Conservation (phyloP, 2,888 invertebrate genomes). For the Lymantria monacha region DNA sequence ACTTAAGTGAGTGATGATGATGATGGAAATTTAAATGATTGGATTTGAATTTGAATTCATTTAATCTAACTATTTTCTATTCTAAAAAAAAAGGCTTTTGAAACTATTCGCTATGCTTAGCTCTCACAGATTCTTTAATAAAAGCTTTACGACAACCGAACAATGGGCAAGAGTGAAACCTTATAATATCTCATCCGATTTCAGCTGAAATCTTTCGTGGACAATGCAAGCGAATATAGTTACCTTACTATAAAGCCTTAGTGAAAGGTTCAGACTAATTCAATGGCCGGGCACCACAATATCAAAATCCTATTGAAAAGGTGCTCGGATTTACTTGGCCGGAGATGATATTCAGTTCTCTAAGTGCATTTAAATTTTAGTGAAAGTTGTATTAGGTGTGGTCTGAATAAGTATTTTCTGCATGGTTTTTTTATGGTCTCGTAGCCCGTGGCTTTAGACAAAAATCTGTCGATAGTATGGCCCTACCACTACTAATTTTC, state of each 20-base stretch:
- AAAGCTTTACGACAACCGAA: constrained; percentile 1
- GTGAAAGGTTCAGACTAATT: constrained; percentile 26
- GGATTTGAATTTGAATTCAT: too few relatives aligned
- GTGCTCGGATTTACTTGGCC: not conserved
- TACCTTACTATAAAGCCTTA: constrained; percentile 22
- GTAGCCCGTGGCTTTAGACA: too few relatives aligned
- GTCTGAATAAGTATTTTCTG: too few relatives aligned
- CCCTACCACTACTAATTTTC: too few relatives aligned
- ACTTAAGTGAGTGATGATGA: too few relatives aligned
- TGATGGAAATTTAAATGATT: too few relatives aligned
- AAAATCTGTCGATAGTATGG: too few relatives aligned
- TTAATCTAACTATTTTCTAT: not conserved
- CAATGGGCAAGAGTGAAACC: constrained; percentile 16
- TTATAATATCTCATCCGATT: constrained; percentile 17
- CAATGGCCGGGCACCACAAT: constrained; percentile 27
- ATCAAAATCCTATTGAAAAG: constrained; percentile 33
- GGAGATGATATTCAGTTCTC: not conserved
- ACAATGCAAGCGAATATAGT: constrained; percentile 27
- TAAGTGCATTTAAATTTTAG: not conserved
- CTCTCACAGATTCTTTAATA: not conserved
- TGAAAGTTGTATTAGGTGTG: too few relatives aligned
- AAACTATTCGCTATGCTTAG: not conserved
- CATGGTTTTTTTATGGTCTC: too few relatives aligned
- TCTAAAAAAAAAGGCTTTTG: not conserved
- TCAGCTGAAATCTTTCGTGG: constrained; percentile 19